Base-by-base conservation (phyloP, 2,888 invertebrate species). In the Phyto melanocephala region DNA sequence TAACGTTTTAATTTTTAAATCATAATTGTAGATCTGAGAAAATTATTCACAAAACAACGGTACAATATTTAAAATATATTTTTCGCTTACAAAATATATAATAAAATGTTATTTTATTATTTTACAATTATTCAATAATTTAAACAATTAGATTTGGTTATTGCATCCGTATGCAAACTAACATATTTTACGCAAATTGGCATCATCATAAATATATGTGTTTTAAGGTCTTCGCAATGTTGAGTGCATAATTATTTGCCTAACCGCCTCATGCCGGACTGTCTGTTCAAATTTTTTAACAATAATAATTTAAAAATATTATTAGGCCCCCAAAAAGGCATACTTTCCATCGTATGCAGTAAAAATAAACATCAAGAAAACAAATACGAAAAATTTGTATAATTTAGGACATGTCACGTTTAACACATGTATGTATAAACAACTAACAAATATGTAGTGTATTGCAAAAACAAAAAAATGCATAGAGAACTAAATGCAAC, bases 321-420 rank as follows among this genome's bases (percentile, higher is more conserved):
- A 58, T 60, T 20, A 42, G 60, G 45, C 60, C 79, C 67, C 72
- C 67, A 80, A 80, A 74, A 60, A 45, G 72, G 50, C 72, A 65
- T 33, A 72, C 28, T 78, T 74, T 62, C 28, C 4, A 5, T 68
- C 17, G 20, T 17, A 37, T 70, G 70, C 62, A 77, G 45, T 63
- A 62, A 63, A 76, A 68, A 68, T 52, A 42, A 50, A 70, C 56
- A 58, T 24, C n/a, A 40, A 40, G 3, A 22, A 24, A 22, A 47
- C 42, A 40, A n/a, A 62, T 22, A 52, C 1, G 10, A 58, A 65
- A 45, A 62, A 54, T 54, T 62, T 54, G 5, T 70, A 70, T 70
- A 68, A 74, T 79, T 74, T 79, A 80, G 79, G 60, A 60, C 79
- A 67, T 74, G 79, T 80, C 72, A 74, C 72, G 67, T 62, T 80